phyloP scores from a whole-genome alignment of 2,888 invertebrate species.

The Nebria brevicollis region DNA sequence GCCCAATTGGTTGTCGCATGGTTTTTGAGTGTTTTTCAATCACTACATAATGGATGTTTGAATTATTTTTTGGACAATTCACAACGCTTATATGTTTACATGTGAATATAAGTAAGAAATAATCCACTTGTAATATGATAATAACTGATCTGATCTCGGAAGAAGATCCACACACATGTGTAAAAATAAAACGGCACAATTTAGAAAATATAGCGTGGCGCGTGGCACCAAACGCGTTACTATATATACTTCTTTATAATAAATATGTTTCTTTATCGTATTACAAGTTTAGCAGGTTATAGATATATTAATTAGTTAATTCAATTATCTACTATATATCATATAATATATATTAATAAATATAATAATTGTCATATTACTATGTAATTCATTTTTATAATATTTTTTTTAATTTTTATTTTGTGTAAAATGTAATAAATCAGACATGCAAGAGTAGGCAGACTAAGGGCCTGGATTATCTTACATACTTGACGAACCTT shows the following conservation, averaged over 20 bases:
- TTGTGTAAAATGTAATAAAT: constrained; percentile 63
- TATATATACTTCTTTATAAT: constrained; percentile 46
- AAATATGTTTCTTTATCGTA: constrained; percentile 63
- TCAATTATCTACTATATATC: constrained; percentile 61
- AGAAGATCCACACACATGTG: constrained; percentile 55
- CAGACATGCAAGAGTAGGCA: constrained; percentile 60
- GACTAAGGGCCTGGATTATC: constrained; percentile 61
- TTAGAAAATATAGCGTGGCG: constrained; percentile 43
- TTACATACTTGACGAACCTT: constrained; percentile 49
- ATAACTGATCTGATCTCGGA: constrained; percentile 29
- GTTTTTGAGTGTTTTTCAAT: background rate
- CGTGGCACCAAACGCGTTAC: constrained; percentile 34
- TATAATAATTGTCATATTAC: constrained; percentile 55
- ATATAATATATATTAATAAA: constrained; percentile 55
- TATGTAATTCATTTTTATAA: constrained; percentile 59
- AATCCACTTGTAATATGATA: constrained; percentile 32
- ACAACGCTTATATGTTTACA: constrained; percentile 5
- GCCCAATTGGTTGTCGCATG: background rate
- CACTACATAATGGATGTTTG: background rate
- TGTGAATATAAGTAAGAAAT: constrained; percentile 20
- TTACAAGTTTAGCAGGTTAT: constrained; percentile 62
- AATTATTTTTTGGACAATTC: constrained; percentile 9
- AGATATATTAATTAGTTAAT: constrained; percentile 59
- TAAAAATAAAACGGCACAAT: constrained; percentile 46
- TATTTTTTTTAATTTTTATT: constrained; percentile 52